Percentiles rank a stretch among this genome's conserved stretches.
phyloP scores from a whole-genome alignment of 2,888 invertebrate genomes.

The Agrotis puta region DNA sequence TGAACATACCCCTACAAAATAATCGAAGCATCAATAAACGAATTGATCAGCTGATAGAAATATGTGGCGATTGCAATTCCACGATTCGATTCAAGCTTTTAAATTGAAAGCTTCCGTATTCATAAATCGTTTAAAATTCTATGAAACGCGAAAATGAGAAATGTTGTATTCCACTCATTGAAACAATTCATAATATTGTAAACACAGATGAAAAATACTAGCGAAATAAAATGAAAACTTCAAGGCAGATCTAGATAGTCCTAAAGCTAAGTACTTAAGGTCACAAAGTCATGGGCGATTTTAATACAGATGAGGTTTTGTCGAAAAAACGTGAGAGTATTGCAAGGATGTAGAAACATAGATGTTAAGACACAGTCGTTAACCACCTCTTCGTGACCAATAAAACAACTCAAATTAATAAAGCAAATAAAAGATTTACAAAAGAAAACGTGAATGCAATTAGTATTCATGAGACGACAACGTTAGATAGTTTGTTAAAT shows the following conservation, averaged over 20 bases:
- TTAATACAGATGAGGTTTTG: constrained; percentile 43
- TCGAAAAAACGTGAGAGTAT: constrained; percentile 48
- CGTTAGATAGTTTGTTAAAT: constrained; percentile 46
- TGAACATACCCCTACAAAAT: constrained; percentile 60
- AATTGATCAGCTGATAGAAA: constrained; percentile 1
- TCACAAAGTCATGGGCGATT: constrained; percentile 39
- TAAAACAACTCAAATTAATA: constrained; percentile 53
- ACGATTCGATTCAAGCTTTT: constrained; percentile 9
- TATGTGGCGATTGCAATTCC: constrained; percentile 6
- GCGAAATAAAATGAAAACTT: constrained; percentile 4
- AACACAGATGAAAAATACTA: not conserved
- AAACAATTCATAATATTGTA: not conserved
- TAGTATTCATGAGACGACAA: constrained; percentile 36
- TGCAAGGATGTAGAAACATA: constrained; percentile 44
- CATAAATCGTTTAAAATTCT: constrained; percentile 24
- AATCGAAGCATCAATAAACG: constrained; percentile 67
- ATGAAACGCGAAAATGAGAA: constrained; percentile 2
- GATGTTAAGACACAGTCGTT: constrained; percentile 41
- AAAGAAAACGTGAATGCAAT: constrained; percentile 53
- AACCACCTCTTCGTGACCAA: constrained; percentile 57
- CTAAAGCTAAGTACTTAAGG: constrained; percentile 19
- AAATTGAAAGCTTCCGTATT: constrained; percentile 18
- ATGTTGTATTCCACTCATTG: not conserved
- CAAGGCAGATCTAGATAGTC: constrained; percentile 12
- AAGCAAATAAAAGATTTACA: constrained; percentile 50